Percentiles rank a stretch among this genome's conserved stretches.
These are phyloP conservation scores for Pipistrellus kuhlii DNA, from an alignment of 2,797 vertebrate genomes.

Conservation along the genomic window DNA sequence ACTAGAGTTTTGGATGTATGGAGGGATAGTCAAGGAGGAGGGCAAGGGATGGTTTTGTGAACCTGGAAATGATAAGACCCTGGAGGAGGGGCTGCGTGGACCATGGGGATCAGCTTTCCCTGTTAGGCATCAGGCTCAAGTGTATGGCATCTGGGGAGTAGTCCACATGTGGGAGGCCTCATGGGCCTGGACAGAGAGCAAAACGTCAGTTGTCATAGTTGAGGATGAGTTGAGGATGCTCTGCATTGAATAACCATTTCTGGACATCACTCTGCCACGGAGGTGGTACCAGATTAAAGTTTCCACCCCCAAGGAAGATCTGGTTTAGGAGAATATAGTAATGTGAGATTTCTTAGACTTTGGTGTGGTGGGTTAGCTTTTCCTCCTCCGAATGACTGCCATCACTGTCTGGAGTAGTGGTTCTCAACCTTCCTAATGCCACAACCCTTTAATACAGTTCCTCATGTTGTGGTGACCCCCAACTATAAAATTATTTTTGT, in stretches of 20 bases:
- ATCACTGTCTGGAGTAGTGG: neutral
- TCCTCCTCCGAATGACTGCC: neutral
- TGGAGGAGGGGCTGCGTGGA: neutral
- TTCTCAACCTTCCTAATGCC: too few species aligned
- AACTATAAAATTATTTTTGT: too few species aligned
- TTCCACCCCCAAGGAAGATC: neutral
- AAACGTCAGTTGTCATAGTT: neutral
- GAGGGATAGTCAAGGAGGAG: neutral
- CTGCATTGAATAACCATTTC: neutral
- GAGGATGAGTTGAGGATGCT: neutral
- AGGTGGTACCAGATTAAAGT: neutral
- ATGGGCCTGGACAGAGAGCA: neutral
- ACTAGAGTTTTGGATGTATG: neutral
- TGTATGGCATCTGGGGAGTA: neutral
- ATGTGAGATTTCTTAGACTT: neutral
- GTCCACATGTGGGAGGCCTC: neutral
- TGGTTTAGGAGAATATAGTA: neutral
- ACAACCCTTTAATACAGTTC: too few species aligned
- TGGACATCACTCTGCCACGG: neutral
- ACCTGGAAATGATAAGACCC: neutral
- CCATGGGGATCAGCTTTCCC: neutral
- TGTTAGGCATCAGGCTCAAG: neutral
- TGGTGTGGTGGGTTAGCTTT: neutral
- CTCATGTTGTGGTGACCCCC: too few species aligned
- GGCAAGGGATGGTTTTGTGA: neutral